A percentile compares a stretch with the other conserved stretches of the same genome.
These are phyloP conservation scores for Cheilosia scutellata DNA, from an alignment of 2,888 invertebrate genomes.

Conservation along the genomic window DNA sequence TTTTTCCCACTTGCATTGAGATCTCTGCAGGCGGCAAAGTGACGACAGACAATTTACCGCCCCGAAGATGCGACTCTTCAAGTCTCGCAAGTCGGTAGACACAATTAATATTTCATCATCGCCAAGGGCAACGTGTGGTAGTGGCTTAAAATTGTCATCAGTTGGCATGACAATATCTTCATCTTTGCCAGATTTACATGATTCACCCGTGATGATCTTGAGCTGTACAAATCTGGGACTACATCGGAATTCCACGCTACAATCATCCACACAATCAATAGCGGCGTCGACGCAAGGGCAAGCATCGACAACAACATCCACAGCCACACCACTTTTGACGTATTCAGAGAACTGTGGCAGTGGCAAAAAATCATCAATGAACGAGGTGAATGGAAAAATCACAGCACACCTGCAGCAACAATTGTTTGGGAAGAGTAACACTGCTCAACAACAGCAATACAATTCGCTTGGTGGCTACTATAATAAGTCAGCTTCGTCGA, in stretches of 20 bases:
- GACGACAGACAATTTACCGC: background rate
- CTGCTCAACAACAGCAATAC: constrained; percentile 69
- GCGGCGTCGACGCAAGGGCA: constrained; percentile 52
- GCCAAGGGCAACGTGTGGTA: constrained; percentile 76
- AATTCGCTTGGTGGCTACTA: constrained; percentile 59
- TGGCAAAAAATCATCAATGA: constrained; percentile 61
- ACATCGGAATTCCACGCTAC: constrained; percentile 72
- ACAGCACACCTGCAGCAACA: constrained; percentile 77
- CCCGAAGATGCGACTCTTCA: constrained; percentile 83
- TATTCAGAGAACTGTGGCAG: constrained; percentile 19
- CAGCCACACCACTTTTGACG: constrained; percentile 60
- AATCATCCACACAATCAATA: constrained; percentile 75
- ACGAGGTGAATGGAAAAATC: constrained; percentile 71
- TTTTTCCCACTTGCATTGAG: constrained; percentile 12
- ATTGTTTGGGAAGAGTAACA: constrained; percentile 64
- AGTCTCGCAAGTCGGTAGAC: constrained; percentile 83
- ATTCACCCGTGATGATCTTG: constrained; percentile 83
- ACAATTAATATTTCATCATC: constrained; percentile 80
- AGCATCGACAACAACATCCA: constrained; percentile 22
- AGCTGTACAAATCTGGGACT: constrained; percentile 82
- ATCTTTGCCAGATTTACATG: constrained; percentile 83
- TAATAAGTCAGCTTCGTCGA: constrained; percentile 54
- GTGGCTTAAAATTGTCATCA: constrained; percentile 69
- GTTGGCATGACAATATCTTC: constrained; percentile 81
- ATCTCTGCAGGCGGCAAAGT: constrained; percentile 5